Evolutionary conservation across 2,113 vertebrate species (phyloP).

Genomic region (Macroglossus sobrinus): DNA sequence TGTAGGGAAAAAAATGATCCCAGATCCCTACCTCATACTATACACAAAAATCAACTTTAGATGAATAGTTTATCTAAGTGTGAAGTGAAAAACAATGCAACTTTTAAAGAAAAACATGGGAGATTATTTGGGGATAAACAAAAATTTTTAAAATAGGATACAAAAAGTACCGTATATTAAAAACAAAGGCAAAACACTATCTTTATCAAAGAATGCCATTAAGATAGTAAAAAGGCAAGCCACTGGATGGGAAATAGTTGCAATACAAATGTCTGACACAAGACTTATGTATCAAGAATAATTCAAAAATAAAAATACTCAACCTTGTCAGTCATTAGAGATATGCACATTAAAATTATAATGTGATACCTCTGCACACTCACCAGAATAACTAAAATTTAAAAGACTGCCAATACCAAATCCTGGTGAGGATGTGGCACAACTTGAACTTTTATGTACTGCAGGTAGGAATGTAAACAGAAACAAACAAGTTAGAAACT

Average conservation of each 20-base stretch:
- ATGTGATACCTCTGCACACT: background rate
- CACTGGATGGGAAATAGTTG: background rate
- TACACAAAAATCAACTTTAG: background rate
- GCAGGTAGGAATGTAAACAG: background rate
- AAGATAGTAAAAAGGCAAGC: background rate
- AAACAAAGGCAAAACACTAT: background rate
- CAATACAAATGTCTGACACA: background rate
- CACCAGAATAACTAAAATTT: background rate
- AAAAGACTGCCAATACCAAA: background rate
- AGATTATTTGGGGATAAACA: background rate
- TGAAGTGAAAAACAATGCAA: background rate
- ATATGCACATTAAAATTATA: background rate
- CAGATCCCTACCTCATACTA: background rate
- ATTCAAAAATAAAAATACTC: background rate
- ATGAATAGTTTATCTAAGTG: background rate
- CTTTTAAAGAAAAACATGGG: background rate
- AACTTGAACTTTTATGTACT: background rate
- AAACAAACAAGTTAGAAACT: background rate
- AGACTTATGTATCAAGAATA: background rate
- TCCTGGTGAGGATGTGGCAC: background rate
- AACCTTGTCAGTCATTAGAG: background rate
- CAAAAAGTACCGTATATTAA: background rate
- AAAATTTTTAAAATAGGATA: background rate
- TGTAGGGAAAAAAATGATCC: background rate
- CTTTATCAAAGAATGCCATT: background rate